Conservation (phyloP, 2,888 invertebrate genomes). For the Pseudococcus longispinus region DNA sequence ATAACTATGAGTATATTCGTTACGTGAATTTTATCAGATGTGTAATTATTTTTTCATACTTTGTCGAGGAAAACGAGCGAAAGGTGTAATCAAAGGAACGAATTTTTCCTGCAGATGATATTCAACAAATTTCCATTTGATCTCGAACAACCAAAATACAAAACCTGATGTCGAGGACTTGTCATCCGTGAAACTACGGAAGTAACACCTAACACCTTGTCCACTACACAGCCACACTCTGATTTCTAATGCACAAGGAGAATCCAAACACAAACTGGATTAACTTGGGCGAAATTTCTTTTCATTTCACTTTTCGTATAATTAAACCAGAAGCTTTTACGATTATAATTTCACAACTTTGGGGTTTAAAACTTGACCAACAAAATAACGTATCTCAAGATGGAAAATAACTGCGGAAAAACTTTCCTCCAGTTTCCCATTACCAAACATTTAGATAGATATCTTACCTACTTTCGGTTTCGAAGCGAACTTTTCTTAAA, state of each 20-base stretch:
- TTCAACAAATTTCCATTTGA: neutral
- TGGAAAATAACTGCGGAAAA: neutral
- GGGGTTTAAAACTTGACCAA: neutral
- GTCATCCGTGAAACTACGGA: conserved; percentile 39
- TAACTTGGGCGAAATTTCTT: conserved; percentile 3
- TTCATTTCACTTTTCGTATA: neutral
- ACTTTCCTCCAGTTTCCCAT: neutral
- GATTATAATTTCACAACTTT: neutral
- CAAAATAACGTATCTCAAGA: neutral
- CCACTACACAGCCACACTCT: neutral
- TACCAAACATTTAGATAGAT: neutral
- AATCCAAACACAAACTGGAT: neutral
- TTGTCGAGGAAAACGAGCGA: neutral
- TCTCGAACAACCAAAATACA: neutral
- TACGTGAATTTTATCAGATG: neutral
- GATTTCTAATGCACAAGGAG: conserved; percentile 9
- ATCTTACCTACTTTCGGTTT: neutral
- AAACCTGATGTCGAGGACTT: neutral
- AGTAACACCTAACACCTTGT: neutral
- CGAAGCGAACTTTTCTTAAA: neutral
- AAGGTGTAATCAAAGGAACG: neutral
- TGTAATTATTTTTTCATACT: neutral
- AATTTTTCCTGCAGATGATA: neutral
- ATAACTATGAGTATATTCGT: neutral
- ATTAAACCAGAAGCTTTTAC: neutral